phyloP scores from a whole-genome alignment of 2,888 invertebrate species.

The Junonia oenone region DNA sequence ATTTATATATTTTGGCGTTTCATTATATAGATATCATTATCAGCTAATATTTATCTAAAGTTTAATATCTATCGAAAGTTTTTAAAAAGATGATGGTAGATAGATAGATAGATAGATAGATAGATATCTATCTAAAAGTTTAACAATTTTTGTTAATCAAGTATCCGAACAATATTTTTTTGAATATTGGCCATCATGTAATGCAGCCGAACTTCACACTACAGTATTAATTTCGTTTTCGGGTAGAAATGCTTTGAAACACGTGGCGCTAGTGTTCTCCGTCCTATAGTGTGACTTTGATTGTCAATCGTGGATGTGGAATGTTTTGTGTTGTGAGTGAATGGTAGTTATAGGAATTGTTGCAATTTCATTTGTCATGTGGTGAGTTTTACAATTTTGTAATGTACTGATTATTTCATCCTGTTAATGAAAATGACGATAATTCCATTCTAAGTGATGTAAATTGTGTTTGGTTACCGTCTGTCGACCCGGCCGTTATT shows the following conservation, averaged over 20 bases:
- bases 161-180: conserved; percentile 4
- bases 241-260: conserved; percentile 34
- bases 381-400: conserved; percentile 51
- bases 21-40: too few relatives aligned
- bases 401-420: background rate
- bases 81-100: too few relatives aligned
- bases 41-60: too few relatives aligned
- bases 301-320: conserved; percentile 50
- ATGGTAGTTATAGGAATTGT: conserved; percentile 51
- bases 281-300: conserved; percentile 34
- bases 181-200: conserved; percentile 25
- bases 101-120: too few relatives aligned
- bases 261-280: conserved; percentile 62
- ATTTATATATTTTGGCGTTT: too few relatives aligned
- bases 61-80: too few relatives aligned
- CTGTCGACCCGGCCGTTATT: conserved; percentile 59
- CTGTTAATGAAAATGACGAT: background rate
- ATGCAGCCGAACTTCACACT: conserved; percentile 24
- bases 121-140: too few relatives aligned
- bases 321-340: conserved; percentile 74
- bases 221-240: conserved; percentile 21
- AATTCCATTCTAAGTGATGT: background rate
- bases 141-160: background rate
- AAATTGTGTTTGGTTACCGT: conserved; percentile 28
- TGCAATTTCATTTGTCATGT: conserved; percentile 59